phyloP scores from a whole-genome alignment of 1,140 invertebrate species.

The Druon quercuslanigerum region DNA sequence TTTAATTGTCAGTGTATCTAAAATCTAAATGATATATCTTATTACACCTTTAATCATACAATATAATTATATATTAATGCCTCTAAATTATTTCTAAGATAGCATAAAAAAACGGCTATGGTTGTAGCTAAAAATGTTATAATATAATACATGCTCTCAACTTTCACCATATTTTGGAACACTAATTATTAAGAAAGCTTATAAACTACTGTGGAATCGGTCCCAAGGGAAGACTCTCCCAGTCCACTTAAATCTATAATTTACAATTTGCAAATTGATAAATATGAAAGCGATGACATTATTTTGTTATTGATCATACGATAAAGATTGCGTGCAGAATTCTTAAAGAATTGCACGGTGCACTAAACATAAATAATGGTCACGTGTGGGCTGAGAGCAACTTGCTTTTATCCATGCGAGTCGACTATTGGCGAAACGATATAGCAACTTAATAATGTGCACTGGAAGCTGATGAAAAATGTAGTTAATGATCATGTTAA shows the following conservation, averaged over 20 bases:
- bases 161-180: too few species aligned
- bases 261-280: not conserved
- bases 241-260: not conserved
- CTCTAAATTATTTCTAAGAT: too few species aligned
- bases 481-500: conserved; percentile 24
- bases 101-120: too few species aligned
- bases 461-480: conserved; percentile 19
- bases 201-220: not conserved
- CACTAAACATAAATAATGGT: conserved; percentile 23
- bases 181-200: not conserved
- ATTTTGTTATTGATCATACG: conserved; percentile 20
- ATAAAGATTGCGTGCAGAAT: conserved; percentile 29
- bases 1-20: too few species aligned
- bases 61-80: too few species aligned
- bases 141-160: too few species aligned
- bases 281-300: conserved; percentile 19
- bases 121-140: too few species aligned
- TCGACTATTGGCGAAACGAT: conserved; percentile 18
- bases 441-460: conserved; percentile 28
- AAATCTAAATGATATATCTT: too few species aligned
- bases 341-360: conserved; percentile 18
- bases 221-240: not conserved
- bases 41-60: too few species aligned
- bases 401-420: conserved; percentile 18
- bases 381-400: conserved; percentile 30